Percentiles rank a stretch among this genome's conserved stretches.
phyloP scores from a whole-genome alignment of 2,113 vertebrate species.

The Proterorhinus semilunaris region DNA sequence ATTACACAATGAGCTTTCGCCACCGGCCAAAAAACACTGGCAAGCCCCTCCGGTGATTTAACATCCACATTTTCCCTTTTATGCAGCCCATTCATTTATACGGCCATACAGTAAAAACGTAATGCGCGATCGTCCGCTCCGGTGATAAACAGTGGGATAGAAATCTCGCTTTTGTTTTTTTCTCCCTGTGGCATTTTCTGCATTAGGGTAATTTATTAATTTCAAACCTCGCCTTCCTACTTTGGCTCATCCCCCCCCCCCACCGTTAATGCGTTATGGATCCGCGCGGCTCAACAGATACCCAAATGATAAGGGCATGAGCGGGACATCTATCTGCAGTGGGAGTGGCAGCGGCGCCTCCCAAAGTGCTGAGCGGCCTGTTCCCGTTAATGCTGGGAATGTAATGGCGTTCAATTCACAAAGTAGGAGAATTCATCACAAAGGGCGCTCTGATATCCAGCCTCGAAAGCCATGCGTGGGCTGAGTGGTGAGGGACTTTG shows the following conservation, averaged over 20 bases:
- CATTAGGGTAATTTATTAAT: conserved; percentile 9
- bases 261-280: conserved; percentile 27
- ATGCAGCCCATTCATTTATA: background rate
- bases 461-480: too few species aligned
- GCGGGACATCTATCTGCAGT: conserved; percentile 34
- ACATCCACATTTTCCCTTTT: conserved; percentile 6
- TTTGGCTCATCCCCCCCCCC: background rate
- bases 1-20: background rate
- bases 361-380: conserved; percentile 64
- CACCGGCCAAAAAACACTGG: background rate
- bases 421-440: conserved; percentile 38
- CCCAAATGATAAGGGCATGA: conserved; percentile 37
- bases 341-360: conserved; percentile 28
- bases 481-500: too few species aligned
- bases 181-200: background rate
- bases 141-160: background rate
- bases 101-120: background rate
- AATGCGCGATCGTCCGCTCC: background rate
- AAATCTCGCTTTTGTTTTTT: background rate
- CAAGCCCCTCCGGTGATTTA: background rate
- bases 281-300: conserved; percentile 9
- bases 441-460: background rate
- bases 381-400: conserved; percentile 48
- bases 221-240: conserved; percentile 14
- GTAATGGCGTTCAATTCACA: conserved; percentile 45